A percentile compares a stretch with the other conserved stretches of the same genome.
Conservation (phyloP, 2,888 invertebrate genomes). For the Calliopum simillimum region DNA sequence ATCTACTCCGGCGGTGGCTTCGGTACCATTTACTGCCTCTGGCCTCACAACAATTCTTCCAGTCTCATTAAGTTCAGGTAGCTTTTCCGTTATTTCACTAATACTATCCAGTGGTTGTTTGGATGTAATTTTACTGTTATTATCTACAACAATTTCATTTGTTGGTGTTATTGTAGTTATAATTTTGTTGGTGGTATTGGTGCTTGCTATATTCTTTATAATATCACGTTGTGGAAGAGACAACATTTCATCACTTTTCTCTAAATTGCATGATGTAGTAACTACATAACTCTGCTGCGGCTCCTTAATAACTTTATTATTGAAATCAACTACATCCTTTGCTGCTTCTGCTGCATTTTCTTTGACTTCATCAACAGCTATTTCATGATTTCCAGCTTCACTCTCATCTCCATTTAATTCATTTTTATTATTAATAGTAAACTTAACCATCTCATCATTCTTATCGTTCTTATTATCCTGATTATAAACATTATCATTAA, state of each 20-base stretch:
- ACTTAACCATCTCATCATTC: constrained; percentile 8
- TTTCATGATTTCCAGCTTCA: constrained; percentile 30
- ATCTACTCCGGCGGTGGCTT: not conserved
- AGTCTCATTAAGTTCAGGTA: constrained; percentile 66
- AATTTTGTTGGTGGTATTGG: constrained; percentile 37
- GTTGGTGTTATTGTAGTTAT: constrained; percentile 25
- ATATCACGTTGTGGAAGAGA: constrained; percentile 54
- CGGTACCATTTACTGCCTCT: constrained; percentile 22
- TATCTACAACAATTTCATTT: constrained; percentile 33
- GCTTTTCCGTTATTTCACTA: constrained; percentile 66
- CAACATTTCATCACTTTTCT: constrained; percentile 37
- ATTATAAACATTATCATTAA: constrained; percentile 24
- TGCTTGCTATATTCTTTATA: constrained; percentile 59
- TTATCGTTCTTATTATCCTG: constrained; percentile 8
- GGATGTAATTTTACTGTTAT: constrained; percentile 41
- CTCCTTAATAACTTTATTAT: constrained; percentile 11
- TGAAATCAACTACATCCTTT: not conserved
- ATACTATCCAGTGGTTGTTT: constrained; percentile 61
- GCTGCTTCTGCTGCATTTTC: constrained; percentile 20
- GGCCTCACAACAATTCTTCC: constrained; percentile 58
- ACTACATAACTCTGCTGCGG: constrained; percentile 27
- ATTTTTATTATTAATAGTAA: constrained; percentile 23
- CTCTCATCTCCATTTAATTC: constrained; percentile 31
- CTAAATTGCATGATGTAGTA: constrained; percentile 18
- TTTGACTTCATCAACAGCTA: constrained; percentile 28